Evolutionary conservation across 2,113 vertebrate species (phyloP), one percentile per base, ranked within the genome.

Genomic region (Naja naja): DNA sequence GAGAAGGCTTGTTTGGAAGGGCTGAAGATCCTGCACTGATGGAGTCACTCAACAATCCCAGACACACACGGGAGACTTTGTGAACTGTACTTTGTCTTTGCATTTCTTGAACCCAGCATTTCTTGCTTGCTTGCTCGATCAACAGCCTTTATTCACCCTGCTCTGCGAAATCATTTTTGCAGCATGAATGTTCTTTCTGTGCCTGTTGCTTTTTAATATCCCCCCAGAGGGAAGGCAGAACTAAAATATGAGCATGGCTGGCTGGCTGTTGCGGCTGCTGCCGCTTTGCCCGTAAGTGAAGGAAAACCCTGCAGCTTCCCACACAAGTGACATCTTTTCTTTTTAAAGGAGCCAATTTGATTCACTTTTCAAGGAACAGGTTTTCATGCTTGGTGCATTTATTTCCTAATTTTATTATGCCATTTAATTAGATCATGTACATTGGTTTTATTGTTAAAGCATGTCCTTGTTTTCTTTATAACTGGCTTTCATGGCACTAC

Each of bases 391-490:
- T 93, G 91, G 94, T 97, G 96, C 93, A 69, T 98, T 98, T 97
- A 97, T 98, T 95, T 97, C 97, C 93, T 95, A 95, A 95, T 97
- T 98, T 98, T 98, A 98, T 97, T 96, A 96, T 95, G 95, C 95
- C 96, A 95, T 97, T 98, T 98, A 98, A 98, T 98, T 98, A 98
- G 97, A 97, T 97, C 94, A 52, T 96, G 97, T 97, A 96, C 69
- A 69, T 96, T 97, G 97, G 96, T 97, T 98, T 98, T 98, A 98
- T 97, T 96, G 97, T 95, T 97, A 96, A 97, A 98, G 98, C 97
- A 97, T 25, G 94, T 97, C 96, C 97, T 97, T 98, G 97, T 98
- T 98, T 98, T 97, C 96, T 97, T 98, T 98, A 97, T 97, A 97
- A 97, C 97, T 97, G 97, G 94, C 95, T 97, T 98, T 98, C 97